Evolutionary conservation across 2,888 invertebrate genomes (phyloP), one percentile per base, ranked within the genome.

Genomic region (Sinhomidia bicolor): DNA sequence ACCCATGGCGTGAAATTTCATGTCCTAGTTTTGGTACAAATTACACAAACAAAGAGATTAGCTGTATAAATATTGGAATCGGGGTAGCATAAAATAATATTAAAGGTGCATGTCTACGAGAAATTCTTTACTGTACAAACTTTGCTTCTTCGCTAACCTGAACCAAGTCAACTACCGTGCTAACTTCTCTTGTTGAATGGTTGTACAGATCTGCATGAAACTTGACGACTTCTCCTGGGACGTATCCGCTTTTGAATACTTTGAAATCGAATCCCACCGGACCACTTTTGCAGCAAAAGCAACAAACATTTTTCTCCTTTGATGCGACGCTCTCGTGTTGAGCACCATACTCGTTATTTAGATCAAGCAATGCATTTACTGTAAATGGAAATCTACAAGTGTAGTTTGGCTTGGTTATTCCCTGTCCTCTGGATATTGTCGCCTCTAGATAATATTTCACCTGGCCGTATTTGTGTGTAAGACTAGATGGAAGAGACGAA

Each of bases 361-460:
- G 54, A 85, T 91, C 91, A 26, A 88, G 83, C 20, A 89, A 83
- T 6, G 90, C 90, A 60, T 89, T 86, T n/a, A 91, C 88, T 0
- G 82, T 84, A n/a, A 90, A 87, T 2, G 90, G 88, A 3, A 88
- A 32, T 62, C 89, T 80, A 65, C 86, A 78, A 4, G 86, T 89
- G 60, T 86, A 89, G 41, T 85, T 80, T 32, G 89, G 74, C 60
- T 90, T 90, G 41, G 80, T 81, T 17, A 86, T 68, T 10, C 84
- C 84, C 10, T 44, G 80, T 41, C 82, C 76, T 54, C 89, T 54
- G 17, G 86, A 78, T 17, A 89, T 86, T 23, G 89, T 89, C 17
- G 82, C 89, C 60, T 89, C 89, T 68, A 89, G 29, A 44, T 78
- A 78, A 32, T 86, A 89, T 62, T 89, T 89, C 20, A 89, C 89